Evolutionary conservation across 2,888 invertebrate species (phyloP).

Genomic region (Salpingus planirostris): DNA sequence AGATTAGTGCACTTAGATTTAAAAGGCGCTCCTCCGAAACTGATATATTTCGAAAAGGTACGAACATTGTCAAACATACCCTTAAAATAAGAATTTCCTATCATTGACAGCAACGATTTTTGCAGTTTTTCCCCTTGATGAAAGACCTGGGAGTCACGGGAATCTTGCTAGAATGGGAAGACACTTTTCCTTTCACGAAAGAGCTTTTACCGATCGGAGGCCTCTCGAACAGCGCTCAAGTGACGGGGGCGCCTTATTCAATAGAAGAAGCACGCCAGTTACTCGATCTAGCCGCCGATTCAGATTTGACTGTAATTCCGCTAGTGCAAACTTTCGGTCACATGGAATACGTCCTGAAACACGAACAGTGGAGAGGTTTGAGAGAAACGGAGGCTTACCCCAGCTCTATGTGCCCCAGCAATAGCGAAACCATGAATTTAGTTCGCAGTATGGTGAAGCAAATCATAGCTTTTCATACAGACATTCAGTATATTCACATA

Average conservation of each 20-base stretch:
- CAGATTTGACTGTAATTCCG: conserved; percentile 63
- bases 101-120: too few relatives aligned
- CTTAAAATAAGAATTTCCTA: too few relatives aligned
- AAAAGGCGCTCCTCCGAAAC: conserved; percentile 64
- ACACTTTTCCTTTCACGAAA: conserved; percentile 73
- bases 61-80: too few relatives aligned
- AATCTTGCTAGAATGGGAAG: conserved; percentile 79
- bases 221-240: conserved; percentile 41
- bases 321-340: conserved; percentile 84
- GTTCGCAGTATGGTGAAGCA: conserved; percentile 64
- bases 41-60: conserved; percentile 50
- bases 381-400: conserved; percentile 59
- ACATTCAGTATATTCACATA: conserved; percentile 61
- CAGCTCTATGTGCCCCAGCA: conserved; percentile 66
- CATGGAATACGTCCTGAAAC: conserved; percentile 75
- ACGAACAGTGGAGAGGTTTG: conserved; percentile 54
- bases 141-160: conserved; percentile 70
- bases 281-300: conserved; percentile 54
- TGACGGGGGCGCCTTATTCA: conserved; percentile 55
- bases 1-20: conserved; percentile 62
- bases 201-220: conserved; percentile 54
- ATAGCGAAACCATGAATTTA: conserved; percentile 51
- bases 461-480: conserved; percentile 56
- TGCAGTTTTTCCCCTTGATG: conserved; percentile 52
- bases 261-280: conserved; percentile 58